Percentiles rank a stretch among this genome's conserved stretches.
These are phyloP conservation scores for Acanthopagrus latus DNA, from an alignment of 2,797 vertebrate species.

Conservation along the genomic window DNA sequence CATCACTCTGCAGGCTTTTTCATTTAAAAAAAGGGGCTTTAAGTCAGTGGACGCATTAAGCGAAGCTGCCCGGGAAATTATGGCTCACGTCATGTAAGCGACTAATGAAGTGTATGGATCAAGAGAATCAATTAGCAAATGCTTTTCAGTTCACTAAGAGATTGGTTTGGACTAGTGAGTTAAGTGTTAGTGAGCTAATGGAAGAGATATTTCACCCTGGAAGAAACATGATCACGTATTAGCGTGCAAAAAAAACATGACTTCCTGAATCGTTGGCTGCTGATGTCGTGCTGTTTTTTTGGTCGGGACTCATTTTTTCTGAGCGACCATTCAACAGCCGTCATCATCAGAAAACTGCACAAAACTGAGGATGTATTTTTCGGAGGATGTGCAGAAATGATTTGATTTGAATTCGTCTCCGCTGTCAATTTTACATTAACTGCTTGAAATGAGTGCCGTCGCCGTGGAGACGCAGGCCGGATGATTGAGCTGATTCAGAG, in stretches of 20 bases:
- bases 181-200: conserved; percentile 75
- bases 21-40: neutral
- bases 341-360: neutral
- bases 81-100: conserved; percentile 22
- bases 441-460: conserved; percentile 5
- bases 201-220: conserved; percentile 69
- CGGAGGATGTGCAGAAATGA: neutral
- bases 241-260: conserved; percentile 30
- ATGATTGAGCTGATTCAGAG: neutral
- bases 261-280: conserved; percentile 3
- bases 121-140: conserved; percentile 45
- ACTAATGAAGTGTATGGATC: conserved; percentile 50
- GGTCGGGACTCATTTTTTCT: conserved; percentile 3
- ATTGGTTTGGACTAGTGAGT: conserved; percentile 53
- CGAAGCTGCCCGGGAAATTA: conserved; percentile 27
- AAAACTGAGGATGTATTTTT: neutral
- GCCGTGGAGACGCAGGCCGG: conserved; percentile 2
- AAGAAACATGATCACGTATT: conserved; percentile 43
- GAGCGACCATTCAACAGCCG: neutral
- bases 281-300: neutral
- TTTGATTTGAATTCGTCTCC: neutral
- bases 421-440: neutral
- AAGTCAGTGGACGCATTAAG: conserved; percentile 7
- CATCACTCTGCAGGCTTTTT: conserved; percentile 2
- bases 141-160: conserved; percentile 26